Evolutionary conservation across 2,113 vertebrate genomes (phyloP), one percentile per base, ranked within the genome.

Genomic region (Rhegmatorhina hoffmannsi): DNA sequence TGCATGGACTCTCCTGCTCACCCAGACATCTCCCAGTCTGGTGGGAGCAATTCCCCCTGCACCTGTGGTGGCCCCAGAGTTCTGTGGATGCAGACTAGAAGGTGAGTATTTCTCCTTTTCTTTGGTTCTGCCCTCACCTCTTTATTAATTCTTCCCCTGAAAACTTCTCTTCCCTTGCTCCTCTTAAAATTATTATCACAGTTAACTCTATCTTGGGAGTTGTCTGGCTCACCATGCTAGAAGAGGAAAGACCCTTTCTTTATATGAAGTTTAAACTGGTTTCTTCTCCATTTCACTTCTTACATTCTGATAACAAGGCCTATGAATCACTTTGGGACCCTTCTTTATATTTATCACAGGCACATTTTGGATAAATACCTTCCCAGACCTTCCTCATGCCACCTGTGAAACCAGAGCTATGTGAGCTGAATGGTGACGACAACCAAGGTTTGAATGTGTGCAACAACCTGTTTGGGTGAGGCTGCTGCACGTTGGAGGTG

Each of bases 291-390:
- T 76, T 62, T 84, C 47, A 58, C 15, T 52, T 49, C 29, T 77
- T 33, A 36, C 8, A 21, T 74, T 82, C 84, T 74, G 17, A 46
- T 43, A 53, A 34, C 7, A 78, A 64, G 7, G 7, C 23, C 43
- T 43, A 18, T 0, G 0, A 52, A 58, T 70, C 7, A 19, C 24
- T 11, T 56, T 25, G 9, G 4, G 19, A 66, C 5, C 1, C 6
- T 55, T n/a, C 7, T 3, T 56, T 20, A 19, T 31, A 34, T 29
- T 62, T 56, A 56, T 62, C 36, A 70, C 9, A 34, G 36, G 16
- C 81, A 43, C 2, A 31, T 47, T 82, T 38, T 47, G 33, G 14
- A 24, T 25, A 62, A 69, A 50, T 34, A 26, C 19, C 11, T 76
- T 82, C 43, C 17, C 36, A 70, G 64, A 64, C 10, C 9, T 78